Conservation (phyloP, 1,140 invertebrate genomes). For the Planococcus citri region DNA sequence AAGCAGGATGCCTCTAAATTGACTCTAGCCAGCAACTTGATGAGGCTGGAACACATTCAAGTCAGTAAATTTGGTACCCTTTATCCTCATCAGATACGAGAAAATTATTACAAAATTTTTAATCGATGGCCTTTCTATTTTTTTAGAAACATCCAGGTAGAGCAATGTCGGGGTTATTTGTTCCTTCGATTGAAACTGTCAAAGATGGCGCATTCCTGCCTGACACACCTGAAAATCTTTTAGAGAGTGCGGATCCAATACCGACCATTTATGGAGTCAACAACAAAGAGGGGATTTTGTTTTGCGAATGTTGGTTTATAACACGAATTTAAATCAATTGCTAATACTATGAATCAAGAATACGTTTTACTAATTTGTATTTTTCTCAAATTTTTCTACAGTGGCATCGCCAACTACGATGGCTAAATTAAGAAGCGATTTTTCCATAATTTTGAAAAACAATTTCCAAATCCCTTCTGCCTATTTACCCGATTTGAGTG, state of each 20-base stretch:
- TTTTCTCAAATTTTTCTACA: not conserved
- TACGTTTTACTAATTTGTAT: too few relatives aligned
- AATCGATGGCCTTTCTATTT: not conserved
- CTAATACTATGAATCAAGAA: too few relatives aligned
- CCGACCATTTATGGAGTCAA: not conserved
- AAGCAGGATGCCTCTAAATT: not conserved
- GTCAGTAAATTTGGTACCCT: too few relatives aligned
- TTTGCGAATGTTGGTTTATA: not conserved
- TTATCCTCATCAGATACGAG: too few relatives aligned
- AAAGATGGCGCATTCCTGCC: not conserved
- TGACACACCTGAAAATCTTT: not conserved
- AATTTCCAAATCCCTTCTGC: not conserved
- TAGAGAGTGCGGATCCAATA: not conserved
- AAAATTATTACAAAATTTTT: too few relatives aligned
- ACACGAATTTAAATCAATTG: too few relatives aligned
- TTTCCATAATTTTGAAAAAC: not conserved
- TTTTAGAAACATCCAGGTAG: not conserved
- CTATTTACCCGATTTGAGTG: not conserved
- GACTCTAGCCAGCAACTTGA: not conserved
- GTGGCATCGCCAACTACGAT: too few relatives aligned
- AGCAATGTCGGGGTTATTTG: not conserved
- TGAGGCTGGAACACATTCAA: too few relatives aligned
- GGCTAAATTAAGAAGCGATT: not conserved
- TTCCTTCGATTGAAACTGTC: not conserved
- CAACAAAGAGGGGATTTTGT: not conserved